Evolutionary conservation across 2,797 vertebrate species (phyloP).

Genomic region (Sardinella longiceps): DNA sequence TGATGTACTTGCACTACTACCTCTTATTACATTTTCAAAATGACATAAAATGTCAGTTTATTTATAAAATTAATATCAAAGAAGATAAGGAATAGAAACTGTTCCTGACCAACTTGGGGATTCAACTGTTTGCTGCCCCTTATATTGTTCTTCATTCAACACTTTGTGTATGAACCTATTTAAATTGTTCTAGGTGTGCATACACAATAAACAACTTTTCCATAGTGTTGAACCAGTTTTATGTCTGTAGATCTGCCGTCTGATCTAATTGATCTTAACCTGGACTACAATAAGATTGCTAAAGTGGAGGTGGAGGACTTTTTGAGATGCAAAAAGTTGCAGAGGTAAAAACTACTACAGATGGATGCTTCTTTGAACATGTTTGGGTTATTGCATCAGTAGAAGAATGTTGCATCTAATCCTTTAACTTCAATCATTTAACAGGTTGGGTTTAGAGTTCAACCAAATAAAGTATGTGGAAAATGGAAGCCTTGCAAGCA

Average conservation of each 20-base stretch:
- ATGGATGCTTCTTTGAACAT: not conserved
- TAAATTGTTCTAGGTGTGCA: not conserved
- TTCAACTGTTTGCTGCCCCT: not conserved
- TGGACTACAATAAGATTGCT: conserved; percentile 94
- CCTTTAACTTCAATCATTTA: conserved; percentile 51
- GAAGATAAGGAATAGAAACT: too few species aligned
- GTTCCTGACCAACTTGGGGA: not conserved
- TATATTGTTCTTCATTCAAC: not conserved
- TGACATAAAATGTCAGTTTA: not conserved
- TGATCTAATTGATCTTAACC: conserved; percentile 87
- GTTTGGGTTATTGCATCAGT: not conserved
- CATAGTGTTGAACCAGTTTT: conserved; percentile 22
- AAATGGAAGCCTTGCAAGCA: conserved; percentile 87
- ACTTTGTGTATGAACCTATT: not conserved
- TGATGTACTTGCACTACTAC: too few species aligned
- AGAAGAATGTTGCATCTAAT: not conserved
- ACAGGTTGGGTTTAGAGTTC: conserved; percentile 88
- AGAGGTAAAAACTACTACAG: conserved; percentile 76
- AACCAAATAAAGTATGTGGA: conserved; percentile 94
- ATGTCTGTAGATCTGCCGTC: conserved; percentile 77
- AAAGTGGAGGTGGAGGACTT: conserved; percentile 93
- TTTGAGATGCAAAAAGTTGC: conserved; percentile 88
- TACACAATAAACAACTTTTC: not conserved
- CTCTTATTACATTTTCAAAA: not conserved
- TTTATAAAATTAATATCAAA: too few species aligned